Evolutionary conservation across 2,888 invertebrate species (phyloP), one percentile per base, ranked within the genome.

Genomic region (Pyrrhosoma nymphula): DNA sequence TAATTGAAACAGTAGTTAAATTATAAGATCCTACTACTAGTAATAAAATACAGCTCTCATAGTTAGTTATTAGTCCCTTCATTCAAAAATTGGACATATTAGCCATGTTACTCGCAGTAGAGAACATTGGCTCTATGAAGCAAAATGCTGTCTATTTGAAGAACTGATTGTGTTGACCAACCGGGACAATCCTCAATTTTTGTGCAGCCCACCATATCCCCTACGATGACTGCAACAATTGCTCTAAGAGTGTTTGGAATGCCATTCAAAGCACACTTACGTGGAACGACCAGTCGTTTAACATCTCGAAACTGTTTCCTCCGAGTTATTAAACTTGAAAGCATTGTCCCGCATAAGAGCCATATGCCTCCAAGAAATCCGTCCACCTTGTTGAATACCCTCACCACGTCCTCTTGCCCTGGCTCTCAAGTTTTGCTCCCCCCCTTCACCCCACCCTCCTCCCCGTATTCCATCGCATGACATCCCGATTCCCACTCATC

Each of bases 401-500:
- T 35, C 16, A 26, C 35, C 14, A 60, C 16, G 1, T 3, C 12
- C 82, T 26, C 82, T 16, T 35, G 8, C 30, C 35, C 30, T 82
- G n/a, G 82, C 35, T 60, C 12, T 60, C 60, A 60, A 60, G 60
- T 18, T 47, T 47, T 8, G 47, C 60, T 60, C 69, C 26, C 12
- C 26, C 26, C 18, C 23, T 12, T n/a, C 63, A 63, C 23, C 63
- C 63, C 16, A 63, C 63, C 69, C 69, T 69, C 12, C 2, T 1
- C 0, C 69, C 23, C 69, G 30, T 35, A 35, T 35, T 82, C 82
- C 82, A 82, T 35, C 82, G 30, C 35, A 35, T 82, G 82, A 30
- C 35, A 82, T 35, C 82, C 35, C 82, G 35, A 82, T 82, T 82
- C 82, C 30, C 82, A 82, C 82, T 82, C 35, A 82, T 82, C 82